A percentile compares a stretch with the other conserved stretches of the same genome.
phyloP scores from a whole-genome alignment of 2,797 vertebrate species.

The Spinus olivaceus region DNA sequence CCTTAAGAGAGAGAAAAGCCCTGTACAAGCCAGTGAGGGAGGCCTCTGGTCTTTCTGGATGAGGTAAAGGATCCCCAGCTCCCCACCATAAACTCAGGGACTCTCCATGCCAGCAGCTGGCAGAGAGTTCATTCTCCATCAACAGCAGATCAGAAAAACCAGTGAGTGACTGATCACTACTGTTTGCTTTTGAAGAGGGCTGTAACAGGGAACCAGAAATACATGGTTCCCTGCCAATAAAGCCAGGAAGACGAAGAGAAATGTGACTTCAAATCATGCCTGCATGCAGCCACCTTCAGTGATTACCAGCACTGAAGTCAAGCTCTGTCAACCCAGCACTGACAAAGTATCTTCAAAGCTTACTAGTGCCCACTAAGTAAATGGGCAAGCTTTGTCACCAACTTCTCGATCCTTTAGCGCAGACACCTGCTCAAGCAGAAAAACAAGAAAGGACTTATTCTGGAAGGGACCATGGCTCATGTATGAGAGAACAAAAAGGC shows the following conservation, averaged over 20 bases:
- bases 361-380: not conserved
- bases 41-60: not conserved
- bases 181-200: not conserved
- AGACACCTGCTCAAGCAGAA: not conserved
- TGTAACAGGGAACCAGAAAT: not conserved
- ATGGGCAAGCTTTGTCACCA: not conserved
- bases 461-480: not conserved
- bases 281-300: not conserved
- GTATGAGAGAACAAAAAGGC: not conserved
- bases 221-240: not conserved
- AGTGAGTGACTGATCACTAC: not conserved
- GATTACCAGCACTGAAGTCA: not conserved
- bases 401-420: not conserved
- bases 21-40: not conserved
- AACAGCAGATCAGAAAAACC: not conserved
- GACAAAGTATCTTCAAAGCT: not conserved
- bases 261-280: not conserved
- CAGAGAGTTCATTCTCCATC: not conserved
- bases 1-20: not conserved
- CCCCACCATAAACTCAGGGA: not conserved
- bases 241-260: not conserved
- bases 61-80: not conserved
- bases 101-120: not conserved
- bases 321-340: not conserved
- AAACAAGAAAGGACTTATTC: not conserved